These are phyloP conservation scores for Hyposmocoma kahamanoa DNA, from an alignment of 1,140 invertebrate species.

Conservation along the genomic window DNA sequence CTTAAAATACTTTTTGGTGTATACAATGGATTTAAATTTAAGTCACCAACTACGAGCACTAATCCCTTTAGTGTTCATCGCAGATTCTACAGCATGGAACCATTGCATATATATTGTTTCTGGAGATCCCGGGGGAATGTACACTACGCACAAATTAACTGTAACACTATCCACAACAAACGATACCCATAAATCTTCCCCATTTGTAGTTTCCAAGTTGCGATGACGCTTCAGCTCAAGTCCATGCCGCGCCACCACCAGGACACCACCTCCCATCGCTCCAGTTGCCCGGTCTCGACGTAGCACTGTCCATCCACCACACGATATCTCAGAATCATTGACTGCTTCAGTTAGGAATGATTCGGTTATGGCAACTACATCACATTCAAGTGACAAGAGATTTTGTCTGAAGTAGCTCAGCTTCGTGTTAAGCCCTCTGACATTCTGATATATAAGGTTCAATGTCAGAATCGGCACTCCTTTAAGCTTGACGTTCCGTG, in stretches of 20 bases:
- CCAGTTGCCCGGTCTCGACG: background rate
- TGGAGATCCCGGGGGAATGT: background rate
- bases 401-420: too few relatives aligned
- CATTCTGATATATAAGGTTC: background rate
- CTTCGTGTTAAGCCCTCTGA: too few relatives aligned
- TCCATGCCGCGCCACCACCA: background rate
- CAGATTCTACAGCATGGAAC: background rate
- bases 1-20: background rate
- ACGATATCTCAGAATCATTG: background rate
- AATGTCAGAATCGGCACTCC: background rate
- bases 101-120: background rate
- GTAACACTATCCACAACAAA: background rate
- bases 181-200: conserved; percentile 5
- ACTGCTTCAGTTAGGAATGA: background rate
- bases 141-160: background rate
- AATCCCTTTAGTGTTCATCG: background rate
- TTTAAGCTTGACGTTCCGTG: background rate
- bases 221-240: background rate
- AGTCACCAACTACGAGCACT: background rate
- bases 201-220: background rate
- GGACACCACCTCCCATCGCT: background rate
- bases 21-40: conserved; percentile 5
- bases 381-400: too few relatives aligned
- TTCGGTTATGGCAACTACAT: background rate
- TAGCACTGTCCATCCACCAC: conserved; percentile 3